Percentiles rank a stretch among this genome's conserved stretches.
phyloP scores from a whole-genome alignment of 2,888 invertebrate species.

The Drosophila stalkeri region DNA sequence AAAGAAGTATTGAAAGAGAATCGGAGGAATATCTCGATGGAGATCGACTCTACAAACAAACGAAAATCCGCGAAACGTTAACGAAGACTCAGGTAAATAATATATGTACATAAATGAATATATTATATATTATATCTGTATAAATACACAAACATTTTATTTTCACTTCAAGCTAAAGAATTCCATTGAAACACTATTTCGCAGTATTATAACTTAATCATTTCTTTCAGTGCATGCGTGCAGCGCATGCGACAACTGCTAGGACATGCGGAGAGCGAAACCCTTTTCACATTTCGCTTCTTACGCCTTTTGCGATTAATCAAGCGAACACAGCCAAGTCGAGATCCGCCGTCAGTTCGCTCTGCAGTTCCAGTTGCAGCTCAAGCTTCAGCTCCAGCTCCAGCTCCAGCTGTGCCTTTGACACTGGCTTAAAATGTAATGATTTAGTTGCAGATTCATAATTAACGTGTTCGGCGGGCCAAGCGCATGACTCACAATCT shows the following conservation, averaged over 20 bases:
- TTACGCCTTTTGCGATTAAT: slow-evolving; percentile 76
- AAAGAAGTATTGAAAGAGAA: too few species aligned
- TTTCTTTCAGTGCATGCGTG: slow-evolving; percentile 31
- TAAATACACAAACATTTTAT: background rate
- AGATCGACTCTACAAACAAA: too few species aligned
- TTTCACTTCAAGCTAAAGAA: background rate
- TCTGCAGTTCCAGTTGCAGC: slow-evolving; percentile 4
- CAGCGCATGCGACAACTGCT: slow-evolving; percentile 48
- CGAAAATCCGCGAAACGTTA: too few species aligned
- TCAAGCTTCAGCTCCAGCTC: background rate
- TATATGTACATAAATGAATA: background rate
- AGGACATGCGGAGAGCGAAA: slow-evolving; percentile 33
- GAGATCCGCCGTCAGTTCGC: background rate
- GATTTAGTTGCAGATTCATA: slow-evolving; percentile 83
- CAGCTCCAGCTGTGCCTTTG: slow-evolving; percentile 79
- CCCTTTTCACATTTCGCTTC: slow-evolving; percentile 43
- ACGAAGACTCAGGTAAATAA: too few species aligned
- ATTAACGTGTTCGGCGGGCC: slow-evolving; percentile 67
- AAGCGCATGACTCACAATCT: slow-evolving; percentile 46
- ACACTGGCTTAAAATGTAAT: slow-evolving; percentile 83
- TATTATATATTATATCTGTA: background rate
- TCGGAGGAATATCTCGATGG: too few species aligned
- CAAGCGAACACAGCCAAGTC: slow-evolving; percentile 57
- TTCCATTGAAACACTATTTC: background rate
- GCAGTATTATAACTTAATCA: too few species aligned